Evolutionary conservation across 1,140 invertebrate genomes (phyloP).

Genomic region (Drosophila miranda): DNA sequence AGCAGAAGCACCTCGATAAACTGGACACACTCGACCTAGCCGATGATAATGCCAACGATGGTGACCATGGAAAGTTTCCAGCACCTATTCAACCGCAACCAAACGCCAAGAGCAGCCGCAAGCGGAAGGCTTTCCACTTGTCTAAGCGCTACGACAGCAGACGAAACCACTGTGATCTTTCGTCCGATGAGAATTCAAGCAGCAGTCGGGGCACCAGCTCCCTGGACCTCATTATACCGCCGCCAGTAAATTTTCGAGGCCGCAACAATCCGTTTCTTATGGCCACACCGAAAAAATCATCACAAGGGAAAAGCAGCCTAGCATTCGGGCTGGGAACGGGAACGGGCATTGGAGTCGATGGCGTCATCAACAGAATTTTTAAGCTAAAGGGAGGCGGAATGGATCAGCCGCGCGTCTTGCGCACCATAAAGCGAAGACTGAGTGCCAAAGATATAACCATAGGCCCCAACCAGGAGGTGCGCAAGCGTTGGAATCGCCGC

Average conservation of each 20-base stretch:
- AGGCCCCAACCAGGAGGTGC: slow-evolving; percentile 93
- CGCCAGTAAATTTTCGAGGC: slow-evolving; percentile 92
- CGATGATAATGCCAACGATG: slow-evolving; percentile 77
- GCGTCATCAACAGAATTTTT: slow-evolving; percentile 71
- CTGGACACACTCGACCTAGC: slow-evolving; percentile 47
- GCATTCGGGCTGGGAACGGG: slow-evolving; percentile 14
- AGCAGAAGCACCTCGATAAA: not conserved
- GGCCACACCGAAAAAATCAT: slow-evolving; percentile 74
- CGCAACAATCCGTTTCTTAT: slow-evolving; percentile 92
- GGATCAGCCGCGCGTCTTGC: slow-evolving; percentile 83
- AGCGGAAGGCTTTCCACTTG: slow-evolving; percentile 72
- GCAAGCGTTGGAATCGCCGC: slow-evolving; percentile 86
- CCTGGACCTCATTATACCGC: slow-evolving; percentile 93
- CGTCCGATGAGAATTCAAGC: slow-evolving; percentile 89
- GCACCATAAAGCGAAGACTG: slow-evolving; percentile 90
- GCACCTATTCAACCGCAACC: slow-evolving; percentile 41
- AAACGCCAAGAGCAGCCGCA: slow-evolving; percentile 60
- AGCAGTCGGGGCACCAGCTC: slow-evolving; percentile 86
- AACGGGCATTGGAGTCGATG: slow-evolving; percentile 37
- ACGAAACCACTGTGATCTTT: slow-evolving; percentile 83
- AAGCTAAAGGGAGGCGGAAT: slow-evolving; percentile 63
- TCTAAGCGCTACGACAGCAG: slow-evolving; percentile 81
- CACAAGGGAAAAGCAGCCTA: slow-evolving; percentile 3
- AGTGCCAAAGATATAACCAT: slow-evolving; percentile 93
- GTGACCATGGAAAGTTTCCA: slow-evolving; percentile 47